Base-by-base conservation (phyloP, 2,113 vertebrate genomes). In the Lophura nycthemera region DNA sequence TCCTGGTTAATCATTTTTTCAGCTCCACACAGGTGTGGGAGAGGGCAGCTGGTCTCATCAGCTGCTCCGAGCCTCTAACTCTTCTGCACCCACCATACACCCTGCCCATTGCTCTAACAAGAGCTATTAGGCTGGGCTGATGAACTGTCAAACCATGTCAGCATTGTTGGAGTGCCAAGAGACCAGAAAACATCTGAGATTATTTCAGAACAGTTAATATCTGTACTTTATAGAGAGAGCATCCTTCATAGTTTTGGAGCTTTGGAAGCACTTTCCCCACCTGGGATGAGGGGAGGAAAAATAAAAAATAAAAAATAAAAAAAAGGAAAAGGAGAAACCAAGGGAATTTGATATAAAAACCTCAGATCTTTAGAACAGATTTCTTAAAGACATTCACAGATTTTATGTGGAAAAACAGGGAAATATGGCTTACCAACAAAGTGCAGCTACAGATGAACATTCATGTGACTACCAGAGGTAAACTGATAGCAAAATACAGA, bases 1-100 rank as follows among this genome's bases (percentile, higher is more conserved):
- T 93, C 27, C 36, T 20, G 20, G 18, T 14, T 75, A 69, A 85
- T 34, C 11, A 45, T 65, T 57, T 70, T 52, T 30, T 36, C 64
- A 83, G 38, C 25, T 60, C 59, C n/a, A 20, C 1, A 0, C 13
- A 11, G 1, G 22, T 40, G 50, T 0, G 2, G 54, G 59, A 60
- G 30, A 52, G 43, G 48, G 17, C 27, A 80, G 43, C n/a, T 66
- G 66, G 38, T 22, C n/a, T 30, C 64, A 47, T 16, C 42, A 32
- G 30, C 22, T 0, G 6, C 14, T 19, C 3, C 18, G 32, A 89
- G 17, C 32, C 11, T 74, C 56, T 24, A 19, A 13, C 1, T n/a
- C 14, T 57, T 60, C 50, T 47, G 38, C 3, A 1, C 10, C 42
- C 29, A 52, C 34, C 3, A n/a, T 4, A 2, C 36, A 22, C 32